phyloP scores from a whole-genome alignment of 1,140 invertebrate species.

The Drosophila tropicalis region DNA sequence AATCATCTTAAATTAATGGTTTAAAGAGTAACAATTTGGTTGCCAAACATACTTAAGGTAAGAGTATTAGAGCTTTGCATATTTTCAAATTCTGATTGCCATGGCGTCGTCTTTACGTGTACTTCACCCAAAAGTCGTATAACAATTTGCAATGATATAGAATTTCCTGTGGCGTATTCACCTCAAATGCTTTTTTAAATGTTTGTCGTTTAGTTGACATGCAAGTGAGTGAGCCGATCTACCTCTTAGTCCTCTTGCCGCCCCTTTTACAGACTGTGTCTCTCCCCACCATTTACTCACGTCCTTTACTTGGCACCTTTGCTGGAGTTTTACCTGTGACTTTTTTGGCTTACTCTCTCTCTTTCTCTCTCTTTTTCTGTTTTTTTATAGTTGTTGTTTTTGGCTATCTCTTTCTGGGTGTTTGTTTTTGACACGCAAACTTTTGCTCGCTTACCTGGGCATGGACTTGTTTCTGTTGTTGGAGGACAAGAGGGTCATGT shows the following conservation, averaged over 20 bases:
- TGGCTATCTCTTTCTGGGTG: slow-evolving; percentile 28
- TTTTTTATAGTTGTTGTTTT: slow-evolving; percentile 3
- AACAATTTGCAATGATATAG: slow-evolving; percentile 70
- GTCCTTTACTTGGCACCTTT: slow-evolving; percentile 25
- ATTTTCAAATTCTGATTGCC: slow-evolving; percentile 6
- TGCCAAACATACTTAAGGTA: too few relatives aligned
- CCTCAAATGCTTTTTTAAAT: slow-evolving; percentile 67
- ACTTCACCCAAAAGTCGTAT: slow-evolving; percentile 36
- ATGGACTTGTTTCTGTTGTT: slow-evolving; percentile 40
- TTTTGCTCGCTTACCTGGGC: slow-evolving; percentile 40
- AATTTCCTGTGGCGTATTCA: slow-evolving; percentile 63
- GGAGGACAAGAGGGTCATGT: slow-evolving; percentile 52
- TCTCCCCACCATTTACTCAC: neutral
- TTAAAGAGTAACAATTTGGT: too few relatives aligned
- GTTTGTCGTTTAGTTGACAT: slow-evolving; percentile 55
- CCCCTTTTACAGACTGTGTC: neutral
- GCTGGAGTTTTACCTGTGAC: slow-evolving; percentile 41
- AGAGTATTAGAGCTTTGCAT: slow-evolving; percentile 12
- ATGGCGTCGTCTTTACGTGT: slow-evolving; percentile 9
- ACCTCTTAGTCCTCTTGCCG: too few relatives aligned
- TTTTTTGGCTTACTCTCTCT: slow-evolving; percentile 35
- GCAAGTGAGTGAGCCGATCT: slow-evolving; percentile 39
- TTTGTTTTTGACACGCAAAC: slow-evolving; percentile 72
- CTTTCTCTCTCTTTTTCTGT: neutral
- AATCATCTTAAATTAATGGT: too few relatives aligned